Conservation (phyloP, 2,797 vertebrate genomes). For the Peromyscus attwateri region DNA sequence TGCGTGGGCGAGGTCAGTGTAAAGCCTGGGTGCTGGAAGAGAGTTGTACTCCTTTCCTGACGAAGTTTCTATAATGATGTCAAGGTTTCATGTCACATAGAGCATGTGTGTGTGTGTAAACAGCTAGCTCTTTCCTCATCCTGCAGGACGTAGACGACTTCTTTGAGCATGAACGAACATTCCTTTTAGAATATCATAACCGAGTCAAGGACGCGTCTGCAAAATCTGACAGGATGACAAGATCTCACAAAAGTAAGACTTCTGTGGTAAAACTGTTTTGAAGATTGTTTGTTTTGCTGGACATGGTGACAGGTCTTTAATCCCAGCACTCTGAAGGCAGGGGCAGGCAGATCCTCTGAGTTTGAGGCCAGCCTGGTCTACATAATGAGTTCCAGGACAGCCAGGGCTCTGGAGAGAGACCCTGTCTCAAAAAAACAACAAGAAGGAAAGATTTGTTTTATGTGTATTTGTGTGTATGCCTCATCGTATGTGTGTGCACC, state of each 20-base stretch:
- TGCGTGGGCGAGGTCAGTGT: neutral
- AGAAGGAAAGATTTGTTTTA: neutral
- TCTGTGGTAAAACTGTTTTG: conserved; percentile 37
- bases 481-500: neutral
- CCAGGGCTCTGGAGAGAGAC: neutral
- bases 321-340: neutral
- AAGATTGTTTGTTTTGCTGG: neutral
- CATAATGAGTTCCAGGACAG: neutral
- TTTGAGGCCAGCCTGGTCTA: neutral
- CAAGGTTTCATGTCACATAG: conserved; percentile 28
- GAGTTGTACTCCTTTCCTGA: conserved; percentile 20
- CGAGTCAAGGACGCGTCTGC: conserved; percentile 97
- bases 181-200: conserved; percentile 98
- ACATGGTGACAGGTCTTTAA: neutral
- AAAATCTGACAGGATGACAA: conserved; percentile 98
- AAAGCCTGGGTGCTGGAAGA: neutral
- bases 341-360: neutral
- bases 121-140: conserved; percentile 74
- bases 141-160: conserved; percentile 98
- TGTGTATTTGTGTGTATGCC: neutral
- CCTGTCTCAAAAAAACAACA: neutral
- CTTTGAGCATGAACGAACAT: conserved; percentile 99
- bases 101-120: conserved; percentile 62
- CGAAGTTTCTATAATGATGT: conserved; percentile 38
- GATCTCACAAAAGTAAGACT: conserved; percentile 97